Evolutionary conservation across 2,113 vertebrate species (phyloP).

Genomic region (Laticauda laticaudata): DNA sequence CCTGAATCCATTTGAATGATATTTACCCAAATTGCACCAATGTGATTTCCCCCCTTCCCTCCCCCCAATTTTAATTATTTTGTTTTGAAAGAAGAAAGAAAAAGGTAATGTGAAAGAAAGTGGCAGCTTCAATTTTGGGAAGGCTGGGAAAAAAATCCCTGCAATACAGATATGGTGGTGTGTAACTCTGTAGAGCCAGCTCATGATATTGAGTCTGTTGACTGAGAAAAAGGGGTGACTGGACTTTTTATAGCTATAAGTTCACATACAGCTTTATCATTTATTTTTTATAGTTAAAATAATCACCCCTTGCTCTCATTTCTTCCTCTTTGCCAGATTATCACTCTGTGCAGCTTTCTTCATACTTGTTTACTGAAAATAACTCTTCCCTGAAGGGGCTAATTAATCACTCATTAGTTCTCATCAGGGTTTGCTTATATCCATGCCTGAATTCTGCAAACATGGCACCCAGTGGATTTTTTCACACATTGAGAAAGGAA

Average conservation of each 20-base stretch:
- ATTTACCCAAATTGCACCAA: background rate
- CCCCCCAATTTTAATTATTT: background rate
- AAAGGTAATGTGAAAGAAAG: background rate
- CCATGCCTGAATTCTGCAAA: slow-evolving; percentile 7
- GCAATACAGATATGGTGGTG: background rate
- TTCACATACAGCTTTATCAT: background rate
- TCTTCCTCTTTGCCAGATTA: background rate
- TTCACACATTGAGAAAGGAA: background rate
- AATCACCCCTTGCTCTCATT: background rate
- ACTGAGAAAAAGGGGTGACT: background rate
- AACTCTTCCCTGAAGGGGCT: background rate
- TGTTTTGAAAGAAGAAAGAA: background rate
- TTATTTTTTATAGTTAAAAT: background rate
- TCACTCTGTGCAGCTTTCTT: background rate
- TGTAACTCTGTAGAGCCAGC: background rate
- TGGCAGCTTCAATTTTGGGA: background rate
- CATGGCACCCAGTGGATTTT: background rate
- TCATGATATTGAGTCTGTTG: background rate
- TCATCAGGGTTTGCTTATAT: slow-evolving; percentile 1
- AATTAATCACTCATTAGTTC: slow-evolving; percentile 17
- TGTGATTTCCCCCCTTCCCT: background rate
- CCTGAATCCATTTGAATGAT: background rate
- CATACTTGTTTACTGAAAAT: slow-evolving; percentile 8
- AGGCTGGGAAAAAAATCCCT: background rate
- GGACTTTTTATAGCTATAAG: background rate